Evolutionary conservation across 2,888 invertebrate genomes (phyloP).

Genomic region (Cyclophora albipunctata): DNA sequence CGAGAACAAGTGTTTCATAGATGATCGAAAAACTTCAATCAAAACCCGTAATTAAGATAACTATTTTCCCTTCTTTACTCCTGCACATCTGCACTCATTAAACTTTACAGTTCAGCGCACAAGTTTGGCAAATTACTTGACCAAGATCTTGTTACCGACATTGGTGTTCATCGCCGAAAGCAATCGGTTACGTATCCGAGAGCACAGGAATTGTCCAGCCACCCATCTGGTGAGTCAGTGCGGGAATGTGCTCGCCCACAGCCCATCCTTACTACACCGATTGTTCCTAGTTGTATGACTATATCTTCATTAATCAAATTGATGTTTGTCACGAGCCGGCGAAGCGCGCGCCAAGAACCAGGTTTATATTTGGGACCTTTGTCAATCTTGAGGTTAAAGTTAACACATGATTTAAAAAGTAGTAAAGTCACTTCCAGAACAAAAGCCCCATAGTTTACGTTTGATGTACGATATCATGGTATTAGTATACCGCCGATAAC

Average conservation of each 20-base stretch:
- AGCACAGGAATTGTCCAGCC: conserved; percentile 22
- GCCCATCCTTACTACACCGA: conserved; percentile 28
- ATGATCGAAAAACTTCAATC: too few relatives aligned
- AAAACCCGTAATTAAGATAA: too few relatives aligned
- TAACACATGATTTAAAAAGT: too few relatives aligned
- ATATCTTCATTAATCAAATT: conserved; percentile 18
- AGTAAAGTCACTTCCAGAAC: too few relatives aligned
- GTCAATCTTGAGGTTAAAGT: neutral
- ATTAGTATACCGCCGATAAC: too few relatives aligned
- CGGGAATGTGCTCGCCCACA: conserved; percentile 33
- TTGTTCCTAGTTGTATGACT: conserved; percentile 20
- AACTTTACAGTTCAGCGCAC: too few relatives aligned
- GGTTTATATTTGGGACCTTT: neutral
- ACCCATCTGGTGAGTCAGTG: conserved; percentile 31
- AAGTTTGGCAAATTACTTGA: too few relatives aligned
- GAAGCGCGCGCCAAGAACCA: neutral
- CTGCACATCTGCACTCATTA: too few relatives aligned
- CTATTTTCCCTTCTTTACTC: too few relatives aligned
- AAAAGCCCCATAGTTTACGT: too few relatives aligned
- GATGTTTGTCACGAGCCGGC: conserved; percentile 10
- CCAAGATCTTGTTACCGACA: neutral
- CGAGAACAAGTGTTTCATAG: too few relatives aligned
- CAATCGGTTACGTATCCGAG: conserved; percentile 15
- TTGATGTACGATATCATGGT: too few relatives aligned
- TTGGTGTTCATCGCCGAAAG: neutral